Percentiles rank a stretch among this genome's conserved stretches.
phyloP scores from a whole-genome alignment of 2,797 vertebrate species.

The Luscinia megarhynchos region DNA sequence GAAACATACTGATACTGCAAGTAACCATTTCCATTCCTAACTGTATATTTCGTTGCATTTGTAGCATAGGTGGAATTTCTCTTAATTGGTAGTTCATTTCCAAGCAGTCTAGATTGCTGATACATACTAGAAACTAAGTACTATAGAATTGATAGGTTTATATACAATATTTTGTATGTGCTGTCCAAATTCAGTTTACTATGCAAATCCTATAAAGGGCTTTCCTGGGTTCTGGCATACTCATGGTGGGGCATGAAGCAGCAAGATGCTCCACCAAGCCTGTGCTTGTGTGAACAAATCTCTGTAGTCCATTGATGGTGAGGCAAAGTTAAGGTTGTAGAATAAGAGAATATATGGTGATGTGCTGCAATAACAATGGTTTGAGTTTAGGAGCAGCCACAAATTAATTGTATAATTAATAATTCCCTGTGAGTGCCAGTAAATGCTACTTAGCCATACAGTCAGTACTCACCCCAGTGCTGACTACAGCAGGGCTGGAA shows the following conservation, averaged over 20 bases:
- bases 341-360: not conserved
- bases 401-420: not conserved
- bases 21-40: not conserved
- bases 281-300: not conserved
- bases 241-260: not conserved
- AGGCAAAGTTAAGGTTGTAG: not conserved
- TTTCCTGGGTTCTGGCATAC: not conserved
- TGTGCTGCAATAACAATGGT: not conserved
- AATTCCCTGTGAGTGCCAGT: not conserved
- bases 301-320: not conserved
- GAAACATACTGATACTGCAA: not conserved
- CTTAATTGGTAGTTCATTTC: not conserved
- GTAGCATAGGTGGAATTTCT: not conserved
- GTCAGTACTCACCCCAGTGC: not conserved
- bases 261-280: not conserved
- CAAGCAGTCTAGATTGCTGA: not conserved
- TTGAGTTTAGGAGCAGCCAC: not conserved
- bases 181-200: constrained; percentile 2
- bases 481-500: not conserved
- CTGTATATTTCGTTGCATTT: not conserved
- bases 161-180: not conserved
- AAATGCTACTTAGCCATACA: not conserved
- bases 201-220: not conserved
- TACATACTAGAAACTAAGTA: not conserved
- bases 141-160: not conserved